Conservation (phyloP, 2,113 vertebrate species). For the Paraplagusia blochii region DNA sequence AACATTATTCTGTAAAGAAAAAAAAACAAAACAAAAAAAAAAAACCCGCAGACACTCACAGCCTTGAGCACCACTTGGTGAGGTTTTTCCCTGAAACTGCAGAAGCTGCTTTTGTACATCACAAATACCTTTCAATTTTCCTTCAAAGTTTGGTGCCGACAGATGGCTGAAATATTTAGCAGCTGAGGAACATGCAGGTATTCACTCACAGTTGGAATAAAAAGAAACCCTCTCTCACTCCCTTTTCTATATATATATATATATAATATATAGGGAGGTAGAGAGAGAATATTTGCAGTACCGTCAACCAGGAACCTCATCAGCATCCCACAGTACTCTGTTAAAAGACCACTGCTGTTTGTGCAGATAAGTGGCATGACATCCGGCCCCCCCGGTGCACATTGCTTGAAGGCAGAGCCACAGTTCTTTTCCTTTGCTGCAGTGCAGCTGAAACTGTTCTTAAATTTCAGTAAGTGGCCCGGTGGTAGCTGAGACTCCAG, state of each 20-base stretch:
- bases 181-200: conserved; percentile 17
- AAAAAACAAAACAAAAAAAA: no score
- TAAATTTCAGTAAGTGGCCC: conserved; percentile 16
- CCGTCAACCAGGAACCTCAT: conserved; percentile 35
- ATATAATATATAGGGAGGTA: no score
- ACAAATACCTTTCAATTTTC: conserved; percentile 39
- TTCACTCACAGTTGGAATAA: conserved; percentile 13
- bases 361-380: conserved; percentile 31
- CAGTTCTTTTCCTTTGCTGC: conserved; percentile 25
- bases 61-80: conserved; percentile 13
- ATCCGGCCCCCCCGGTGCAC: conserved; percentile 20
- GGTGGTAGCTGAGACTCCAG: conserved; percentile 12
- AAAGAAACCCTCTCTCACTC: not conserved
- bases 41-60: conserved; percentile 20
- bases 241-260: no score
- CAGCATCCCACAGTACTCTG: conserved; percentile 32
- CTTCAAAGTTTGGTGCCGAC: conserved; percentile 43
- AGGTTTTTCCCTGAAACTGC: conserved; percentile 10
- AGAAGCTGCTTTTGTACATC: conserved; percentile 30
- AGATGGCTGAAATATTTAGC: conserved; percentile 39
- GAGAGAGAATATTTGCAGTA: conserved; percentile 15
- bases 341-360: conserved; percentile 28
- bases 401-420: conserved; percentile 24
- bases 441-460: conserved; percentile 30
- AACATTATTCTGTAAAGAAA: no score